Percentiles rank a stretch among this genome's conserved stretches.
These are phyloP conservation scores for Anthopleura sola DNA, from an alignment of 64 coral and sea anemone genomes.

Conservation along the genomic window DNA sequence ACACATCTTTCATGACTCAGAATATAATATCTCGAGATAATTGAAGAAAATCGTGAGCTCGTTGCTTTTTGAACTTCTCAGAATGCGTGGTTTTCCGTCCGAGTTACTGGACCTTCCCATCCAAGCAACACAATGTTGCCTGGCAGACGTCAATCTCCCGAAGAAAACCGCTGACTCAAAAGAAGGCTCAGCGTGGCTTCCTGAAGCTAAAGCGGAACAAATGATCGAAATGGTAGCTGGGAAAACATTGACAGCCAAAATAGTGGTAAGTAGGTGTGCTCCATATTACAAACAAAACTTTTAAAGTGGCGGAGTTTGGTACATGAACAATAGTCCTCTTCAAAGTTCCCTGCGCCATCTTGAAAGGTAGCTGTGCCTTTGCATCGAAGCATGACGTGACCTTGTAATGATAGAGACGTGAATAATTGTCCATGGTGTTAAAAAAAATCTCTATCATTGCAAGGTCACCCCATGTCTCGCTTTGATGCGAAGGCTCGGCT, in stretches of 20 bases:
- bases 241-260: conserved; percentile 72
- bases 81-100: conserved; percentile 78
- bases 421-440: too few relatives aligned
- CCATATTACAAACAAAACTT: too few relatives aligned
- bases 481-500: too few relatives aligned
- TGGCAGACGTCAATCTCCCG: conserved; percentile 64
- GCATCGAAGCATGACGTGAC: too few relatives aligned
- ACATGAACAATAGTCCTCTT: too few relatives aligned
- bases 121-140: conserved; percentile 65
- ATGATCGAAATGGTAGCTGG: conserved; percentile 76
- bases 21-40: background rate
- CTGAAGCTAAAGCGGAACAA: conserved; percentile 50
- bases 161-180: conserved; percentile 35
- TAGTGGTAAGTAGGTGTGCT: conserved; percentile 42
- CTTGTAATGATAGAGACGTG: too few relatives aligned
- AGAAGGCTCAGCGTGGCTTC: conserved; percentile 44
- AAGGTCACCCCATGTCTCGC: too few relatives aligned
- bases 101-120: conserved; percentile 68
- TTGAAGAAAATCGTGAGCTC: background rate
- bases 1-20: too few relatives aligned
- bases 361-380: too few relatives aligned
- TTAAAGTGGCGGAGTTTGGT: too few relatives aligned
- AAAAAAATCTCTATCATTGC: too few relatives aligned
- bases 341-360: too few relatives aligned
- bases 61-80: background rate